Base-by-base conservation (phyloP, 2,113 vertebrate genomes). In the Silurus meridionalis region DNA sequence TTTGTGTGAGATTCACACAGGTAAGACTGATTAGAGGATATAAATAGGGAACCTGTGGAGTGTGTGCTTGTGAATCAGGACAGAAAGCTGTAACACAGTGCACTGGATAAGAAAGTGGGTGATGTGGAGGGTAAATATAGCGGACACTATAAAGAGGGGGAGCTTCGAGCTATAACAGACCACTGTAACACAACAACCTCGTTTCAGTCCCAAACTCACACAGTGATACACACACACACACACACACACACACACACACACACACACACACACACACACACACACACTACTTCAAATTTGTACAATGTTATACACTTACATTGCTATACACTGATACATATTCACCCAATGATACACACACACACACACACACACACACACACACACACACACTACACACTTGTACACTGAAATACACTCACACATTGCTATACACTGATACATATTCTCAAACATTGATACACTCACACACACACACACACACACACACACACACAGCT, bases 81-180 rank as follows among this genome's bases (percentile, higher is more conserved):
- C 71, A 74, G 71, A 21, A 74, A 74, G 71, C 71, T 52, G 1
- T 52, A 74, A 52, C 71, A 50, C 48, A 23, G 46, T 74, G 71
- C 71, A 10, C 46, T 74, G 71, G 46, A 50, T 74, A 74, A 74
- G 21, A 74, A 74, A 74, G 17, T 52, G 71, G 71, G 71, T 50
- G 23, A 74, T 3, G 5, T 4, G 3, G 11, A 46, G 46, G 19
- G 23, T 21, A 74, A 74, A 74, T 23, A 74, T 21, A 74, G 8
- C 37, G 3, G 4, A 14, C 8, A 10, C 71, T 50, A 21, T 50
- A 48, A 74, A 19, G 46, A 72, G 69, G 6, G 8, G 1, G 37
- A 48, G 46, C 37, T 72, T 19, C 2, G 69, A 72, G 15, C 28
- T 72, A 17, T 19, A 19, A 71, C 7, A 17, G 17, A 72, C 17